phyloP scores from a whole-genome alignment of 23 tunicate genomes.

The Trididemnum clinides region DNA sequence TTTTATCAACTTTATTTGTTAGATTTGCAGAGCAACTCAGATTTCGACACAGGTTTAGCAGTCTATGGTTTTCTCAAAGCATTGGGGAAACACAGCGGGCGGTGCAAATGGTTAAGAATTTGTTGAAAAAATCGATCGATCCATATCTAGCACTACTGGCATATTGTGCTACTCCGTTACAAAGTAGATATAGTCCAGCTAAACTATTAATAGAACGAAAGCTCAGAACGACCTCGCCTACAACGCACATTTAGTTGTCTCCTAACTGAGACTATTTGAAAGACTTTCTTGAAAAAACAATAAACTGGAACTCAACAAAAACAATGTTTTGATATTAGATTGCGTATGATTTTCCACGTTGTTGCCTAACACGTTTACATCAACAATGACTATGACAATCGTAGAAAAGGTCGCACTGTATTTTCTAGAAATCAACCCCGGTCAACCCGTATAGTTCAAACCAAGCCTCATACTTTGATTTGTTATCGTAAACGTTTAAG shows the following conservation, averaged over 20 bases:
- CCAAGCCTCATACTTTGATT: background rate
- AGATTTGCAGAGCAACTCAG: background rate
- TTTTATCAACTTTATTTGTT: background rate
- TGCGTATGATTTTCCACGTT: background rate
- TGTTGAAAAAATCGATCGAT: conserved; percentile 38
- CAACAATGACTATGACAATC: background rate
- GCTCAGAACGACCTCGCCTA: background rate
- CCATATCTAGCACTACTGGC: conserved; percentile 33
- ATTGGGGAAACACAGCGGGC: conserved; percentile 45
- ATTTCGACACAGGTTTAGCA: background rate
- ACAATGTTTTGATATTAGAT: background rate
- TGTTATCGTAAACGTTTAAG: conserved; percentile 19
- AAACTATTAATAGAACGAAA: conserved; percentile 12
- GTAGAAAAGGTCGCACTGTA: background rate
- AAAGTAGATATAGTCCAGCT: conserved; percentile 14
- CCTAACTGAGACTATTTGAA: background rate
- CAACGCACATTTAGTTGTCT: background rate
- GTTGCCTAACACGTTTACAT: background rate
- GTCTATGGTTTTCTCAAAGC: conserved; percentile 35
- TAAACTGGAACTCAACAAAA: background rate
- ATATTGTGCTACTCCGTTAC: conserved; percentile 16
- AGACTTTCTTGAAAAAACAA: background rate
- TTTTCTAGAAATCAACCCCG: background rate
- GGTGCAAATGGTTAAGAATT: conserved; percentile 40
- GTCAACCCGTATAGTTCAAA: background rate